phyloP scores from a whole-genome alignment of 2,113 vertebrate genomes.

The Columba janthina region DNA sequence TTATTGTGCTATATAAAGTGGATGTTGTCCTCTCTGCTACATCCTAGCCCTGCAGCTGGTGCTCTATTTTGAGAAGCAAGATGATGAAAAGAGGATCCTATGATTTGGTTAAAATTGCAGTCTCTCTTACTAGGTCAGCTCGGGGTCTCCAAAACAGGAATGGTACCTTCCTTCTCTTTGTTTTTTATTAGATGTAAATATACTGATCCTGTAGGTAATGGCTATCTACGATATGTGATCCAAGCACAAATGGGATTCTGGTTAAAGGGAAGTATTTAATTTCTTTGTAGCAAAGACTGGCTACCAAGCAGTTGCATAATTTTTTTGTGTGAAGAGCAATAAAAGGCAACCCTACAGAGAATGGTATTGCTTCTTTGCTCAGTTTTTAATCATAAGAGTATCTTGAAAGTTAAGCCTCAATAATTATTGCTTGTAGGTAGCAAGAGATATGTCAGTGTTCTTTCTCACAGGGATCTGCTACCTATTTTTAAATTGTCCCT shows the following conservation, averaged over 20 bases:
- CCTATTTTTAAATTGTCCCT: neutral
- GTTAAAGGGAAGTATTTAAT: neutral
- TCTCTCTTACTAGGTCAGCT: neutral
- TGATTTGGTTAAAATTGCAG: neutral
- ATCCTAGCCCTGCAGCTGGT: neutral
- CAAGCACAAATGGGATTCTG: neutral
- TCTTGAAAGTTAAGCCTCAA: neutral
- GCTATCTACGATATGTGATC: neutral
- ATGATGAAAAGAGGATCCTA: neutral
- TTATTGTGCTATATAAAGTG: neutral
- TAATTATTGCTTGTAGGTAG: neutral
- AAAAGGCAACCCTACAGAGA: neutral
- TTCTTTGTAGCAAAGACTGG: neutral
- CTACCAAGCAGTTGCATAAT: neutral
- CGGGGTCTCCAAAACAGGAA: neutral
- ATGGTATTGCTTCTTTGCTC: neutral
- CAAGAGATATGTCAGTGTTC: neutral
- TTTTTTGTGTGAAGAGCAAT: neutral
- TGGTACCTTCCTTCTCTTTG: neutral
- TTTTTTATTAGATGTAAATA: neutral
- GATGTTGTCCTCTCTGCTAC: neutral
- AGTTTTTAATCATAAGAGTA: neutral
- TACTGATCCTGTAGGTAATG: neutral
- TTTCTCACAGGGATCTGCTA: neutral
- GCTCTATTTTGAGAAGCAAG: neutral